Percentiles rank a stretch among this genome's conserved stretches.
Evolutionary conservation across 1,140 invertebrate genomes (phyloP).

Genomic region (Eciton burchellii): DNA sequence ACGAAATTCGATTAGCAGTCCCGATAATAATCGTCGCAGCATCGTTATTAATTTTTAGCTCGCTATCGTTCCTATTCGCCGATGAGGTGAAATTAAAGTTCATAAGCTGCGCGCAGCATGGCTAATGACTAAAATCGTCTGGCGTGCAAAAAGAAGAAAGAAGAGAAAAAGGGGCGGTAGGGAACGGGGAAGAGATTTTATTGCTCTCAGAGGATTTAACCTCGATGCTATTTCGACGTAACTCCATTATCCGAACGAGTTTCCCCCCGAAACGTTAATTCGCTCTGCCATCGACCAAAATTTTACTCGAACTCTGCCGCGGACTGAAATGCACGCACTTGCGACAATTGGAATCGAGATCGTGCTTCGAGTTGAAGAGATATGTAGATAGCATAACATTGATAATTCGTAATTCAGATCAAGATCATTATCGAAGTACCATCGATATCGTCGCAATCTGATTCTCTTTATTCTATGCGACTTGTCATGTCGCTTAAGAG

Average conservation of each 20-base stretch:
- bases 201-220: constrained; percentile 62
- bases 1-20: not conserved
- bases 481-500: not conserved
- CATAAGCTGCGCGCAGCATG: constrained; percentile 30
- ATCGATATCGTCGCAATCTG: no score
- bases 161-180: constrained; percentile 43
- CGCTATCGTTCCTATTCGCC: constrained; percentile 42
- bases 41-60: constrained; percentile 65
- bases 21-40: constrained; percentile 7
- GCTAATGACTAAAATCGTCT: constrained; percentile 66
- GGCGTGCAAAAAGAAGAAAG: constrained; percentile 39
- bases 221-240: constrained; percentile 66
- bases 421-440: no score
- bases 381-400: not conserved
- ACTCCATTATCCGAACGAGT: constrained; percentile 70
- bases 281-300: constrained; percentile 55
- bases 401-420: no score
- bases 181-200: constrained; percentile 61
- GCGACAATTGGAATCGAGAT: not conserved
- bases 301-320: constrained; percentile 36
- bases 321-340: constrained; percentile 26
- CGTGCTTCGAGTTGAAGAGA: not conserved
- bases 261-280: constrained; percentile 62
- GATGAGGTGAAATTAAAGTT: constrained; percentile 67
- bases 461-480: no score